Conservation (phyloP, 2,797 vertebrate genomes). For the Malurus splendens region DNA sequence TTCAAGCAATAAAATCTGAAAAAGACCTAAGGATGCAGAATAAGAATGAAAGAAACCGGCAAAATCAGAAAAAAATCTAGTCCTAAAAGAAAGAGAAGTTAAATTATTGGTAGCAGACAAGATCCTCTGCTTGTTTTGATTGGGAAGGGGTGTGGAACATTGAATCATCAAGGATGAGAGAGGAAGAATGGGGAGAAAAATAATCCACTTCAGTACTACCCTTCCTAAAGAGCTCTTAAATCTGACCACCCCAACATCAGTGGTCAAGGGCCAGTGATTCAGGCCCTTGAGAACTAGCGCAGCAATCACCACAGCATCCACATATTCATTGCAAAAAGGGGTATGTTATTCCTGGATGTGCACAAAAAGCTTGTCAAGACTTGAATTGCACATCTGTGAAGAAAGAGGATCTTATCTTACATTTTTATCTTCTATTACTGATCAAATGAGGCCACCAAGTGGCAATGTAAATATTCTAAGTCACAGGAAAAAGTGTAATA, state of each 20-base stretch:
- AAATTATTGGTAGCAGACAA: neutral
- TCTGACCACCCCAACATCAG: neutral
- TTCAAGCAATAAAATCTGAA: neutral
- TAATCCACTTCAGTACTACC: neutral
- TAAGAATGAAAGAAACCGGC: neutral
- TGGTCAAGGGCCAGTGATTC: neutral
- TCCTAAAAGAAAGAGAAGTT: neutral
- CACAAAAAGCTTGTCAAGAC: neutral
- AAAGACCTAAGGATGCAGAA: neutral
- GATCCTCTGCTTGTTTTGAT: neutral
- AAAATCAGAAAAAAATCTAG: neutral
- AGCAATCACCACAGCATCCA: neutral
- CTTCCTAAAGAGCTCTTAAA: neutral
- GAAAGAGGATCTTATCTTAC: neutral
- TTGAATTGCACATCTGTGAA: neutral
- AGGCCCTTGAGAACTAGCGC: neutral
- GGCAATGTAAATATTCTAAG: slow-evolving; percentile 33
- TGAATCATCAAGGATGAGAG: neutral
- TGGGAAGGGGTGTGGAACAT: neutral
- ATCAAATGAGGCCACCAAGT: slow-evolving; percentile 53
- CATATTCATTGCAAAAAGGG: neutral
- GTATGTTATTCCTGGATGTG: neutral
- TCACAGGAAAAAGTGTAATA: neutral
- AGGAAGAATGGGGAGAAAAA: neutral
- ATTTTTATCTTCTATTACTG: neutral